These are phyloP conservation scores for Chloroceryle amazona DNA, from an alignment of 2,797 vertebrate species.

Conservation along the genomic window DNA sequence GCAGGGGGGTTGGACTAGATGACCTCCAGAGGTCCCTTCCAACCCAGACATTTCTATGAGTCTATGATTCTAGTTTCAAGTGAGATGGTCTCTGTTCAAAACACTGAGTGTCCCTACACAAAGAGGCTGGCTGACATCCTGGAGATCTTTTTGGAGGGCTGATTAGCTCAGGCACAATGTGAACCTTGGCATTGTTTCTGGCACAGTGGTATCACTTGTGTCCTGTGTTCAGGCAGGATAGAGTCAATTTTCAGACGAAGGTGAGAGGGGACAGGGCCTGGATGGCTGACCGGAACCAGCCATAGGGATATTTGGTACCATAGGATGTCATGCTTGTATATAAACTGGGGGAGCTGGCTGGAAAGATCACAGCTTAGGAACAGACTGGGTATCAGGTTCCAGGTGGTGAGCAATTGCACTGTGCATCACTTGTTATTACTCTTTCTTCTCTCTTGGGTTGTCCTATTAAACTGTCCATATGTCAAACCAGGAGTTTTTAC, in stretches of 20 bases:
- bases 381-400: too few relatives aligned
- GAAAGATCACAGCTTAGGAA: not conserved
- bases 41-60: too few relatives aligned
- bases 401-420: not conserved
- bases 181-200: rapidly evolving
- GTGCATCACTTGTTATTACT: not conserved
- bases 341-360: not conserved
- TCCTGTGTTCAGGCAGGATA: not conserved
- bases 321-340: not conserved
- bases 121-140: not conserved
- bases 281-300: not conserved
- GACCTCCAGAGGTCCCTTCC: too few relatives aligned
- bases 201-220: not conserved
- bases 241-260: not conserved
- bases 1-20: too few relatives aligned
- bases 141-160: not conserved
- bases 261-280: not conserved
- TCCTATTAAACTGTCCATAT: not conserved
- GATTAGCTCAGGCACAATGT: not conserved
- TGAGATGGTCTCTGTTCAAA: not conserved
- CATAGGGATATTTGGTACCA: not conserved
- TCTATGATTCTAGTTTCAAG: not conserved
- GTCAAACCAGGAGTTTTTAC: not conserved
- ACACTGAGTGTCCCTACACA: not conserved
- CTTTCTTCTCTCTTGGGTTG: not conserved